Base-by-base conservation (phyloP, 1,140 invertebrate genomes). In the Leptinotarsa texana region DNA sequence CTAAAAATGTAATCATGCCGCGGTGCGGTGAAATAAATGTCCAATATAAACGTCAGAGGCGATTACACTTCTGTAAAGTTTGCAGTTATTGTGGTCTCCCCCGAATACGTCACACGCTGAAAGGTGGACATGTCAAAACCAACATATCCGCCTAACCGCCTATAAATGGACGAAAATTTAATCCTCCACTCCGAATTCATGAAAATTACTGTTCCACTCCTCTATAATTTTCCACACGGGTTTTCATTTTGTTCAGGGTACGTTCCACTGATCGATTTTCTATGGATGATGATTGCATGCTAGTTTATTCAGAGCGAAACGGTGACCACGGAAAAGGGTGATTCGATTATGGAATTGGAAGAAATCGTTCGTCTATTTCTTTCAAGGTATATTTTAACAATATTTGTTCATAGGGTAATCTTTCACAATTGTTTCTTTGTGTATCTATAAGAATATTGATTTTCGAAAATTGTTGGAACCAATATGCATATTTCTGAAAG, bases 51-150 rank as follows among this genome's bases (percentile, higher is more conserved):
- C 66, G 66, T 68, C 66, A 68, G 24, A 21, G 11, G 24, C 66
- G 66, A 68, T 68, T 68, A 68, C 66, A 68, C 24, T 18, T 47
- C 42, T 42, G 66, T 47, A n/a, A 68, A 68, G 66, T 68, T 68
- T 68, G 66, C 66, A 68, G n/a, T 47, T 42, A 68, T 68, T 68
- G 66, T 68, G 66, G 66, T 18, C n/a, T 42, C 24, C 15, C 24
- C 18, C 51, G 51, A 57, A 57, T 57, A 18, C 51, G 51, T 57
- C 51, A 57, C 51, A 57, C 17, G 51, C 66, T 47, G 66, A 68
- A 68, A 68, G 66, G 66, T 68, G 66, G 66, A 68, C 66, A 68
- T 68, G 66, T 68, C 66, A 68, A 68, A 68, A 68, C 66, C 66
- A 68, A 68, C 66, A 68, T 68, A 68, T 68, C 66, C 66, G 66